phyloP scores from a whole-genome alignment of 2,113 vertebrate species.

The Illadopsis cleaveri region DNA sequence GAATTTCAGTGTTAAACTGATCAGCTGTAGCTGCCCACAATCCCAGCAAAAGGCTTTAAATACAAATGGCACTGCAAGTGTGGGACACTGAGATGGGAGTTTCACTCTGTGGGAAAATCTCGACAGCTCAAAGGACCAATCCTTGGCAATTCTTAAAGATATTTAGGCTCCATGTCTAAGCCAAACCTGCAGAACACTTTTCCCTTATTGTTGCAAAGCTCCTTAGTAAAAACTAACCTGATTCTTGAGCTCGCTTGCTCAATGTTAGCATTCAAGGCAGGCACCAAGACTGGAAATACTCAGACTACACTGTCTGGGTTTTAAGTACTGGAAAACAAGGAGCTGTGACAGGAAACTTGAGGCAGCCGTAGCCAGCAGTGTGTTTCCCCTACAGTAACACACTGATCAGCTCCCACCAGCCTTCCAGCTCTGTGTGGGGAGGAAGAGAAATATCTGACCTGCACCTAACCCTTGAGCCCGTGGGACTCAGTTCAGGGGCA shows the following conservation, averaged over 20 bases:
- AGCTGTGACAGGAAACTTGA: background rate
- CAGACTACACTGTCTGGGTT: background rate
- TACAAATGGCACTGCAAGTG: background rate
- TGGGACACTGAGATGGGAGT: background rate
- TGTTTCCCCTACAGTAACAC: background rate
- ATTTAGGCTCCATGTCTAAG: background rate
- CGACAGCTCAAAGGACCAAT: fast-evolving
- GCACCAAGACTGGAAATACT: background rate
- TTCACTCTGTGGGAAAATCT: too few relatives aligned
- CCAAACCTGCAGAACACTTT: background rate
- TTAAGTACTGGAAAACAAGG: background rate
- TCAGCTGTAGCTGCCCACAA: background rate
- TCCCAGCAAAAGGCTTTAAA: background rate
- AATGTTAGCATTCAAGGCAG: constrained; percentile 1
- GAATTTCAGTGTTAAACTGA: background rate
- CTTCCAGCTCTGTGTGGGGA: background rate
- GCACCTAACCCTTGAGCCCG: background rate
- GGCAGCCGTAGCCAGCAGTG: background rate
- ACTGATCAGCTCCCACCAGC: fast-evolving
- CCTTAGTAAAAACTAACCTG: background rate
- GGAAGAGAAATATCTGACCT: background rate
- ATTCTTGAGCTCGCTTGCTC: background rate
- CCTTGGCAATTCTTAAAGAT: background rate
- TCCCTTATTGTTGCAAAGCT: background rate
- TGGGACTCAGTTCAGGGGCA: background rate